Conservation (phyloP, 1,140 invertebrate species). For the Drosophila persimilis region DNA sequence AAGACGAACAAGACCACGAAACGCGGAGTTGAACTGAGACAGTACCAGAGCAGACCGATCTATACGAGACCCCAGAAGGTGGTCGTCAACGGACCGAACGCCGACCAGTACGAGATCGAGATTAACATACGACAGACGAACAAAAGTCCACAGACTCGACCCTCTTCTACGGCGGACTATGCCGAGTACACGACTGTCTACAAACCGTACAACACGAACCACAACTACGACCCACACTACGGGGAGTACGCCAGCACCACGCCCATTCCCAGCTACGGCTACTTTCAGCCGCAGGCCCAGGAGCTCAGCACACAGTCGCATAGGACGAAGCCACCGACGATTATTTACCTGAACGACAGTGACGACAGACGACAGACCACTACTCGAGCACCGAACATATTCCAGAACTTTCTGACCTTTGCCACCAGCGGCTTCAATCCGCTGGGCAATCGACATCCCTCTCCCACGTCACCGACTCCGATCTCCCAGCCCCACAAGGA, state of each 20-base stretch:
- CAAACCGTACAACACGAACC: slow-evolving; percentile 52
- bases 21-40: slow-evolving; percentile 55
- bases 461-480: slow-evolving; percentile 35
- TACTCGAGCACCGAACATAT: slow-evolving; percentile 65
- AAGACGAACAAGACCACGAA: slow-evolving; percentile 55
- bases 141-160: slow-evolving; percentile 54
- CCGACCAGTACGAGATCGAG: slow-evolving; percentile 81
- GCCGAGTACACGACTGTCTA: slow-evolving; percentile 62
- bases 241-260: slow-evolving; percentile 59
- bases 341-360: slow-evolving; percentile 75
- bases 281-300: slow-evolving; percentile 38
- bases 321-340: slow-evolving; percentile 76
- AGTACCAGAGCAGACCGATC: slow-evolving; percentile 58
- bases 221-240: slow-evolving; percentile 62
- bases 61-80: slow-evolving; percentile 72
- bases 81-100: slow-evolving; percentile 66
- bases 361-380: slow-evolving; percentile 57
- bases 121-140: slow-evolving; percentile 82
- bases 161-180: slow-evolving; percentile 32
- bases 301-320: slow-evolving; percentile 30
- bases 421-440: slow-evolving; percentile 64
- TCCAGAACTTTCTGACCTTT: slow-evolving; percentile 72
- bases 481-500: slow-evolving; percentile 43
- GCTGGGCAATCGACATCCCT: slow-evolving; percentile 43
- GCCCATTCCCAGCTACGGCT: slow-evolving; percentile 50